A percentile compares a stretch with the other conserved stretches of the same genome.
Evolutionary conservation across 2,797 vertebrate species (phyloP).

Genomic region (Centropyge bicolor): DNA sequence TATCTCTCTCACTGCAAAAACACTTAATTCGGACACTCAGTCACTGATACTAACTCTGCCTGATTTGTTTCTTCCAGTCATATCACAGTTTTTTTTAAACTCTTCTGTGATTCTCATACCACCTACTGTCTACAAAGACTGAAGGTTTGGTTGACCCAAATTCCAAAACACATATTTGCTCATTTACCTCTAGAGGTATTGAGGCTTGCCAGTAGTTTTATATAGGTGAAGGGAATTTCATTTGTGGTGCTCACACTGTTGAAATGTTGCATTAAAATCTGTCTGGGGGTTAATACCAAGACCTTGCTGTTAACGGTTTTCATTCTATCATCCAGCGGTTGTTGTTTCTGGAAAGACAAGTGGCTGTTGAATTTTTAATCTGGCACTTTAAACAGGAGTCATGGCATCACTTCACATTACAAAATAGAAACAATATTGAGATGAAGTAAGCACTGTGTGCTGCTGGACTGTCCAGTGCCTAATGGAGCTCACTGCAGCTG

Average conservation of each 20-base stretch:
- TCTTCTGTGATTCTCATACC: not conserved
- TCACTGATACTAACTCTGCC: slow-evolving; percentile 29
- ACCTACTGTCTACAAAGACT: not conserved
- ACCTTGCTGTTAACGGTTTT: not conserved
- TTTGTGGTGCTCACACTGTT: not conserved
- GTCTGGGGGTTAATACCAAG: not conserved
- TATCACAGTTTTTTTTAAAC: slow-evolving; percentile 2
- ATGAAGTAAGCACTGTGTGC: slow-evolving; percentile 1
- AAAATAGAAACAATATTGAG: slow-evolving; percentile 11
- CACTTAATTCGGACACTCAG: slow-evolving; percentile 7
- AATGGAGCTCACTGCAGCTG: slow-evolving; percentile 31
- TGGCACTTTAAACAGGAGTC: not conserved
- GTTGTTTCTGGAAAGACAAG: slow-evolving; percentile 5
- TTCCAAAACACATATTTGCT: slow-evolving; percentile 1
- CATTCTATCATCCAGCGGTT: not conserved
- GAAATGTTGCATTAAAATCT: not conserved
- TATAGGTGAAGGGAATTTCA: not conserved
- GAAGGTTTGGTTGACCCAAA: slow-evolving; percentile 11
- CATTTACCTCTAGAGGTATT: not conserved
- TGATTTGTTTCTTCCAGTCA: slow-evolving; percentile 4
- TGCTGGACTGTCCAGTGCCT: slow-evolving; percentile 12
- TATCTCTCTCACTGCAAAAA: slow-evolving; percentile 31
- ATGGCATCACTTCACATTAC: slow-evolving; percentile 7
- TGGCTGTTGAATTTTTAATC: slow-evolving; percentile 3
- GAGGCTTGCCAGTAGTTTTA: not conserved